phyloP scores from a whole-genome alignment of 2,888 invertebrate species.

The Plutella xylostella region DNA sequence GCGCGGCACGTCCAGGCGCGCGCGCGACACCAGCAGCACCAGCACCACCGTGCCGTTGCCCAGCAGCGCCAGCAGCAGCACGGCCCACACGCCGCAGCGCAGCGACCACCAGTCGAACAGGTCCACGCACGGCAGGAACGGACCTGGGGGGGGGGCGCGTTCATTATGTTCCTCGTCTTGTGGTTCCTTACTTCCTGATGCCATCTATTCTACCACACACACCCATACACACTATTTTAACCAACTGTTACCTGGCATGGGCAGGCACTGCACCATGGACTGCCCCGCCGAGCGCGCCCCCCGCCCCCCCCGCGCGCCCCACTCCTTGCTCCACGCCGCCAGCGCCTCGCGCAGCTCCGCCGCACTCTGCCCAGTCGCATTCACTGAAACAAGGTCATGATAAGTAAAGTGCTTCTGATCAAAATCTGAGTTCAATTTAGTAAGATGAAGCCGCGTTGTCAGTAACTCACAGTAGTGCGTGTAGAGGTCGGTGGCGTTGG shows the following conservation, averaged over 20 bases:
- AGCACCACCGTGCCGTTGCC: constrained; percentile 97
- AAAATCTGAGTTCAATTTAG: neutral
- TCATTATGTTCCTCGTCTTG: neutral
- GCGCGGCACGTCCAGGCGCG: constrained; percentile 96
- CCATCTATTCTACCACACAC: too few relatives aligned
- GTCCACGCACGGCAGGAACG: constrained; percentile 95
- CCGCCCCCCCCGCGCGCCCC: constrained; percentile 3
- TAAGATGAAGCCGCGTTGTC: neutral
- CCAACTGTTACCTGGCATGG: constrained; percentile 84
- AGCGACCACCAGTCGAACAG: constrained; percentile 98
- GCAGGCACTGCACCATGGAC: constrained; percentile 79
- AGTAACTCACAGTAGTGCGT: constrained; percentile 79
- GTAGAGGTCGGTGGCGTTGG: constrained; percentile 85
- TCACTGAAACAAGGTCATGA: constrained; percentile 9
- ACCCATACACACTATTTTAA: too few relatives aligned
- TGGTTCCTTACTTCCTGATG: neutral
- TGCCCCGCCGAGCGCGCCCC: constrained; percentile 24
- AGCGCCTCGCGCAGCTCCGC: constrained; percentile 21
- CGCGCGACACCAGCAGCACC: constrained; percentile 89
- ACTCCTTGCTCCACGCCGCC: constrained; percentile 16
- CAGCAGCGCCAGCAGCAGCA: constrained; percentile 93
- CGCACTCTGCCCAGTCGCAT: constrained; percentile 12
- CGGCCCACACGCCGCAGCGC: constrained; percentile 97
- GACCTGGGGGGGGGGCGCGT: constrained; percentile 68
- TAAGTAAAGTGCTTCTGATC: neutral